phyloP scores from a whole-genome alignment of 1,140 invertebrate species.

The Heliothis virescens region DNA sequence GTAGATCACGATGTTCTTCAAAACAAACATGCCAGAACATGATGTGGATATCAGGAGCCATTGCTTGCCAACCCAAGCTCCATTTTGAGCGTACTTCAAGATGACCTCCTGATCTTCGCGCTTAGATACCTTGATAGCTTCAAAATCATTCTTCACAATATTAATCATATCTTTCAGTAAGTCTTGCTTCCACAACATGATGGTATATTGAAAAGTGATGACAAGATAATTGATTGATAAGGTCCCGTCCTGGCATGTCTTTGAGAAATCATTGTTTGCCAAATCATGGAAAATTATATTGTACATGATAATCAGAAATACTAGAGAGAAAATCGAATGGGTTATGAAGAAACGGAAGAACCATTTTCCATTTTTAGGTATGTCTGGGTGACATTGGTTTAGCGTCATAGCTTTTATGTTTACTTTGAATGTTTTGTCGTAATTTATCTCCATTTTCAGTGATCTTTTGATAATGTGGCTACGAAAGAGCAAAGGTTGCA shows the following conservation, averaged over 20 bases:
- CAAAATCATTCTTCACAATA: slow-evolving; percentile 62
- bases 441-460: slow-evolving; percentile 57
- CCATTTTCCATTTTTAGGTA: slow-evolving; percentile 64
- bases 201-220: slow-evolving; percentile 56
- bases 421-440: slow-evolving; percentile 63
- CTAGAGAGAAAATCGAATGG: slow-evolving; percentile 53
- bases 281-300: slow-evolving; percentile 62
- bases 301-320: slow-evolving; percentile 55
- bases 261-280: slow-evolving; percentile 60
- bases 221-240: slow-evolving; percentile 57
- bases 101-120: slow-evolving; percentile 57
- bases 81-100: slow-evolving; percentile 56
- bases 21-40: slow-evolving; percentile 49
- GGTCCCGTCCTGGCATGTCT: slow-evolving; percentile 63
- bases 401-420: slow-evolving; percentile 56
- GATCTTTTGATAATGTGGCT: neutral
- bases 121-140: slow-evolving; percentile 1
- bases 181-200: slow-evolving; percentile 58
- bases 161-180: slow-evolving; percentile 57
- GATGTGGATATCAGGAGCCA: slow-evolving; percentile 56
- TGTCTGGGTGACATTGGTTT: slow-evolving; percentile 62
- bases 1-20: slow-evolving; percentile 52
- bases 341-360: slow-evolving; percentile 51
- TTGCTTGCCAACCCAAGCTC: slow-evolving; percentile 50
- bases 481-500: neutral